phyloP scores from a whole-genome alignment of 2,113 vertebrate species.

The human region DNA sequence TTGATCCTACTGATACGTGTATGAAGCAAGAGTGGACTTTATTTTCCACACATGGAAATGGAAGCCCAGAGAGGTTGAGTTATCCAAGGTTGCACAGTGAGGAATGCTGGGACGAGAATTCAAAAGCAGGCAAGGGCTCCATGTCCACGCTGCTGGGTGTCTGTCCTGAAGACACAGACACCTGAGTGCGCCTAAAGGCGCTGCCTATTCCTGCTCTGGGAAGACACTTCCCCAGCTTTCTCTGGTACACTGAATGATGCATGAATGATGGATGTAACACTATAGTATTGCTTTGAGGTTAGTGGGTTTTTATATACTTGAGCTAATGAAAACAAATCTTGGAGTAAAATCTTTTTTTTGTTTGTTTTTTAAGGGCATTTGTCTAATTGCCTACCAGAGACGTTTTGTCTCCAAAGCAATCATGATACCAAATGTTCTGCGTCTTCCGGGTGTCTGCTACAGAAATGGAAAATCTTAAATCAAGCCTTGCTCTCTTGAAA shows the following conservation, averaged over 20 bases:
- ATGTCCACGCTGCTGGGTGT: accelerated
- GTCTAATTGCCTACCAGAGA: conserved; percentile 74
- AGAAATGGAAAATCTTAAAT: conserved; percentile 75
- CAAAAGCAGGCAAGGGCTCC: accelerated
- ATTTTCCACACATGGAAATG: not conserved
- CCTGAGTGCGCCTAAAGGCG: accelerated
- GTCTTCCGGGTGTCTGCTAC: not conserved
- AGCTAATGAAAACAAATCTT: conserved; percentile 52
- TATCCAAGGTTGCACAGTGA: not conserved
- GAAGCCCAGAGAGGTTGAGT: not conserved
- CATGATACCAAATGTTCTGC: conserved; percentile 68
- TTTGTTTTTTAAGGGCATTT: conserved; percentile 12
- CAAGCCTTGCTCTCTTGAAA: conserved; percentile 60
- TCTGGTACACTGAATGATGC: accelerated
- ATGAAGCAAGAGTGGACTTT: no score
- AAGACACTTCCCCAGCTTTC: accelerated
- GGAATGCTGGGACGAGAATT: accelerated
- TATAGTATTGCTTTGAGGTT: not conserved
- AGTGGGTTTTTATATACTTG: not conserved
- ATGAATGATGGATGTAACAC: not conserved
- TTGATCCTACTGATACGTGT: no score
- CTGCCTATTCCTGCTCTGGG: accelerated
- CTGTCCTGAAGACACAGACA: not conserved
- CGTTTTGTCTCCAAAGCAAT: conserved; percentile 75
- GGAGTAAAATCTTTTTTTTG: conserved; percentile 59